Percentiles rank a stretch among this genome's conserved stretches.
Evolutionary conservation across 2,113 vertebrate genomes (phyloP).

Genomic region (Gopherus evgoodei): DNA sequence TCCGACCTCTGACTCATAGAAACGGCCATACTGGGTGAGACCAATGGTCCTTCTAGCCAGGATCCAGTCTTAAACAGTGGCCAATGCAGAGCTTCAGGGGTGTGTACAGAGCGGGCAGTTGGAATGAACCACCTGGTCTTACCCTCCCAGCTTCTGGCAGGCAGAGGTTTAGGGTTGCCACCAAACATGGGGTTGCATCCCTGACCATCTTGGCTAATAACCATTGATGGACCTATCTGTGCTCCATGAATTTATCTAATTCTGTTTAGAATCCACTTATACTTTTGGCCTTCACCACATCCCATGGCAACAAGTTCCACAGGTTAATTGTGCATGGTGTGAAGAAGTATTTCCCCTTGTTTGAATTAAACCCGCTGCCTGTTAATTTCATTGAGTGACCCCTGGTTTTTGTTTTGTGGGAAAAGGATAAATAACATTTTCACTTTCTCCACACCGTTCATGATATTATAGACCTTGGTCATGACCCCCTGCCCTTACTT

Average conservation of each 20-base stretch:
- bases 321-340: too few relatives aligned
- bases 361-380: neutral
- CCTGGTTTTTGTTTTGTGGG: neutral
- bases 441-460: neutral
- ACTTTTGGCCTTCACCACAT: neutral
- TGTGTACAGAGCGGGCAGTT: neutral
- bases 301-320: neutral
- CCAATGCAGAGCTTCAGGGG: too few relatives aligned
- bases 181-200: neutral
- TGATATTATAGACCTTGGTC: neutral
- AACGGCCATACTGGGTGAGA: too few relatives aligned
- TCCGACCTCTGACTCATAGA: too few relatives aligned
- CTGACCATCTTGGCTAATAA: neutral
- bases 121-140: neutral
- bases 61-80: too few relatives aligned
- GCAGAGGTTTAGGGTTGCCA: neutral
- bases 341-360: neutral
- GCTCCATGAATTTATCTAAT: neutral
- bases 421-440: neutral
- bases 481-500: neutral
- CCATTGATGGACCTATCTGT: neutral
- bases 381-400: neutral
- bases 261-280: neutral
- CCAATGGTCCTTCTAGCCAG: too few relatives aligned
- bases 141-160: neutral